These are phyloP conservation scores for Lissocephala sabroskyi DNA, from an alignment of 2,888 invertebrate species.

Conservation along the genomic window DNA sequence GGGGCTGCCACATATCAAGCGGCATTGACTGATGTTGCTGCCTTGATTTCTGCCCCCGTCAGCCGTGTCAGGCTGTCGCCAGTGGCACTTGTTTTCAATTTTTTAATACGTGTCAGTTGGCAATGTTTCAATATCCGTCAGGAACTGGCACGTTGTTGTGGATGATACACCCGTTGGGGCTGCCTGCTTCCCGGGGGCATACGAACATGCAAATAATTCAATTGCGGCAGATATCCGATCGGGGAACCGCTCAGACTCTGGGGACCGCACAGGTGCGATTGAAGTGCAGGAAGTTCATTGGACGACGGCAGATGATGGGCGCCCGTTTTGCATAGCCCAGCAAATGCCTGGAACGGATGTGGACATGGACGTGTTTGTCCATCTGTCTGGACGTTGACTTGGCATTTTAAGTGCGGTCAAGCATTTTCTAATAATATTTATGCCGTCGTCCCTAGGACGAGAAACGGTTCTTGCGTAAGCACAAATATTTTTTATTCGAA, in stretches of 20 bases:
- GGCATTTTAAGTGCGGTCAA: constrained; percentile 48
- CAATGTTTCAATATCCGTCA: constrained; percentile 20
- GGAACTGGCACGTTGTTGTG: constrained; percentile 39
- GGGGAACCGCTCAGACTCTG: background rate
- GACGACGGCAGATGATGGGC: background rate
- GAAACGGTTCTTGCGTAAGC: constrained; percentile 35
- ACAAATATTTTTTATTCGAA: constrained; percentile 35
- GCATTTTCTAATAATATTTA: constrained; percentile 38
- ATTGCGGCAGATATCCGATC: constrained; percentile 19
- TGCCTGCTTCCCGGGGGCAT: background rate
- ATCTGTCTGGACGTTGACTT: constrained; percentile 32
- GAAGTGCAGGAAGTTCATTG: constrained; percentile 17
- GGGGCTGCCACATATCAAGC: too few relatives aligned
- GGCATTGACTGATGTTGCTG: too few relatives aligned
- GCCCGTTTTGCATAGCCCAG: constrained; percentile 40
- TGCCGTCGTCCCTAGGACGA: constrained; percentile 11
- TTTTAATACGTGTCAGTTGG: constrained; percentile 41
- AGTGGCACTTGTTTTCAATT: background rate
- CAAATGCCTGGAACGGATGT: constrained; percentile 29
- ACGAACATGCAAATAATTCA: constrained; percentile 26
- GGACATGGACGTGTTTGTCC: too few relatives aligned
- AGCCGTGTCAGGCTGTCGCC: too few relatives aligned
- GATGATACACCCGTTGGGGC: constrained; percentile 22
- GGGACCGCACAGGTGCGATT: constrained; percentile 37
- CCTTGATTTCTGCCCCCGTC: too few relatives aligned